Conservation (phyloP, 2,797 vertebrate species). For the Spinus pinus region DNA sequence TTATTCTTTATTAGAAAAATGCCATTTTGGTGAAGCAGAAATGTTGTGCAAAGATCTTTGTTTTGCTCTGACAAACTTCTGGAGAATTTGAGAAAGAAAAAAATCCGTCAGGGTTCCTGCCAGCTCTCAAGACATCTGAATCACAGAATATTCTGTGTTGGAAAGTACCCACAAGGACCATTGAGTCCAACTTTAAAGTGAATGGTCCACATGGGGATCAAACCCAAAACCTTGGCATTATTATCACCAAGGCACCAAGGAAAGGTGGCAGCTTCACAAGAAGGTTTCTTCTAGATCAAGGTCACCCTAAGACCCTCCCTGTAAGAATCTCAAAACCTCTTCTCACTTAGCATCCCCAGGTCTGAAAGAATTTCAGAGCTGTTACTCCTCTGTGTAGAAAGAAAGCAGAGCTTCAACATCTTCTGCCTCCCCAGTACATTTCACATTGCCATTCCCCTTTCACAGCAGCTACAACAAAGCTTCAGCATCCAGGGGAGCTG, state of each 20-base stretch:
- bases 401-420: background rate
- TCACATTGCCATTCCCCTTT: rapidly evolving
- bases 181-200: background rate
- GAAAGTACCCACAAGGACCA: background rate
- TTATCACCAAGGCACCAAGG: background rate
- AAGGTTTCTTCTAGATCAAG: background rate
- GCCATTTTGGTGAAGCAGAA: background rate
- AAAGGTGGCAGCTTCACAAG: background rate
- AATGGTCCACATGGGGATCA: rapidly evolving
- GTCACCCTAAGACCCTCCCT: background rate
- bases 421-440: background rate
- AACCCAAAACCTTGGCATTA: background rate
- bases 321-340: background rate
- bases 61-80: background rate
- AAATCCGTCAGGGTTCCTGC: background rate
- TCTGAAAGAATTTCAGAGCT: background rate
- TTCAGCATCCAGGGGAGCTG: background rate
- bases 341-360: background rate
- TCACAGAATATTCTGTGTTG: background rate
- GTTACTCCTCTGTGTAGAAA: background rate
- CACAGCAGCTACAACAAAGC: background rate
- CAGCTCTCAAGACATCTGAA: background rate
- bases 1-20: background rate
- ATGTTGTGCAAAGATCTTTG: background rate
- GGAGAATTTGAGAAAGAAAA: background rate